These are phyloP conservation scores for Anoplopoma fimbria DNA, from an alignment of 2,113 vertebrate genomes.

Conservation along the genomic window DNA sequence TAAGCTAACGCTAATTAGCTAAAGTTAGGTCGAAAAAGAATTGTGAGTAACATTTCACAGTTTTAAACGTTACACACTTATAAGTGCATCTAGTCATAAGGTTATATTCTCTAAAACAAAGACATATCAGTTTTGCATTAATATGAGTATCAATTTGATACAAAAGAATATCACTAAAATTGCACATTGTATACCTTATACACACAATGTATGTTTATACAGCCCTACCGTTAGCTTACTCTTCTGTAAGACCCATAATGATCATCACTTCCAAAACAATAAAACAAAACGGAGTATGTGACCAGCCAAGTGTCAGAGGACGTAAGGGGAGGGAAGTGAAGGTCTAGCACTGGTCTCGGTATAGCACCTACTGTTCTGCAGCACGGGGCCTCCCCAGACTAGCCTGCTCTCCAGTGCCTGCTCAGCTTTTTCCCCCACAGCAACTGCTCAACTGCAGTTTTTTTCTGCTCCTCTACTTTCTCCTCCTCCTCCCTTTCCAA, in stretches of 20 bases:
- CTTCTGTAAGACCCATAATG: not conserved
- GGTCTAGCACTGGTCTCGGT: not conserved
- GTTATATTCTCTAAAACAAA: not conserved
- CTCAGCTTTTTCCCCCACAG: slow-evolving; percentile 49
- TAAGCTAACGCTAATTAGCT: too few species aligned
- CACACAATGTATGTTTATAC: not conserved
- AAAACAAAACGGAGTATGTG: not conserved
- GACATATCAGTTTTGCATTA: not conserved
- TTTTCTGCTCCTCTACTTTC: slow-evolving; percentile 8
- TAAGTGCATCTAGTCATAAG: not conserved
- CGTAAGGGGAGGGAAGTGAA: not conserved
- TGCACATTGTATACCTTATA: not conserved
- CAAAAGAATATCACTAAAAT: not conserved
- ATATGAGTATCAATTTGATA: not conserved
- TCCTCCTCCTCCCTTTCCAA: not conserved
- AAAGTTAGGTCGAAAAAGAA: too few species aligned
- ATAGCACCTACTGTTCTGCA: slow-evolving; percentile 31
- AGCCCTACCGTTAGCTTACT: not conserved
- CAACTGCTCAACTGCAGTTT: slow-evolving; percentile 58
- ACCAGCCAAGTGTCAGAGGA: not conserved
- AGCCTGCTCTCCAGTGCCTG: slow-evolving; percentile 39
- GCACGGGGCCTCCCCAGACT: slow-evolving; percentile 25
- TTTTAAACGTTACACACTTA: not conserved
- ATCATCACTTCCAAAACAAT: not conserved
- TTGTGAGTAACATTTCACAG: too few species aligned